Percentiles rank a stretch among this genome's conserved stretches.
phyloP scores from a whole-genome alignment of 2,113 vertebrate genomes.

The Butorides virescens region DNA sequence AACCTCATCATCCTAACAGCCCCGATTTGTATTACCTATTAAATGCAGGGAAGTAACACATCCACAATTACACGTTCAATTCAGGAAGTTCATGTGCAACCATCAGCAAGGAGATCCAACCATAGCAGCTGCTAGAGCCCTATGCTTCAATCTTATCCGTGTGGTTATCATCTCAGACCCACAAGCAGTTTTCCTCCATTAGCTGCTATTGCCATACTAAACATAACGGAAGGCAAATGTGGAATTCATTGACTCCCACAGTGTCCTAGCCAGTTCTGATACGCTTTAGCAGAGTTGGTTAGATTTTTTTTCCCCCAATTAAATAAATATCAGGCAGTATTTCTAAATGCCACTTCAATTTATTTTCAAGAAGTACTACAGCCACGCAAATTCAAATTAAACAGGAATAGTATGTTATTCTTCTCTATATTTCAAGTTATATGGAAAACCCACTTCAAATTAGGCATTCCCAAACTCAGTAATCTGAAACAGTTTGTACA shows the following conservation, averaged over 20 bases:
- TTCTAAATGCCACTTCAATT: background rate
- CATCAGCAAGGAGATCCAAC: background rate
- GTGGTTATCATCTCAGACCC: background rate
- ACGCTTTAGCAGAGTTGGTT: background rate
- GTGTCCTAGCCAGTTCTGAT: background rate
- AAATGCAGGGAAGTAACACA: background rate
- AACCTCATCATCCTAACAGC: background rate
- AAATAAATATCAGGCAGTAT: background rate
- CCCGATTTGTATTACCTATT: background rate
- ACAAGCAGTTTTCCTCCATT: background rate
- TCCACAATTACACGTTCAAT: too few species aligned
- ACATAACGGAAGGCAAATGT: background rate
- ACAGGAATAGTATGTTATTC: background rate
- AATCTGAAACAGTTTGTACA: background rate
- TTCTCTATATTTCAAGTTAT: background rate
- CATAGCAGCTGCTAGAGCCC: background rate
- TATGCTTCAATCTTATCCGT: background rate
- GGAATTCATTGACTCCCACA: background rate
- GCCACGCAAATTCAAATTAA: background rate
- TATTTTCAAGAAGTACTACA: background rate
- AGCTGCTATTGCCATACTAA: background rate
- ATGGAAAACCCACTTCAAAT: background rate
- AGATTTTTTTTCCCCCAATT: background rate
- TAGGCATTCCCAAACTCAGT: background rate
- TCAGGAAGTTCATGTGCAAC: background rate